phyloP scores from a whole-genome alignment of 2,797 vertebrate species.

The Ispidina lecontei region DNA sequence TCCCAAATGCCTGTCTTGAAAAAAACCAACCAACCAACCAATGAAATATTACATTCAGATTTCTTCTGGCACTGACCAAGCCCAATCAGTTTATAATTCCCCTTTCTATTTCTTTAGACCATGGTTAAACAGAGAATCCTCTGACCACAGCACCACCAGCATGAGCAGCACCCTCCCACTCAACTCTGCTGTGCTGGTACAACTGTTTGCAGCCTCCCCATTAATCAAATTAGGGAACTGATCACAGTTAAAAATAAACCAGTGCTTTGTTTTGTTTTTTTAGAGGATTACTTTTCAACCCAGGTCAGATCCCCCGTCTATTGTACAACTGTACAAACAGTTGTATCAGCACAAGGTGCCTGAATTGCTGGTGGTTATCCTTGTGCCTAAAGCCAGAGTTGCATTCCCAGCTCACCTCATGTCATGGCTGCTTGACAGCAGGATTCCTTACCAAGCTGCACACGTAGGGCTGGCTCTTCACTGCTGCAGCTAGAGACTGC shows the following conservation, averaged over 20 bases:
- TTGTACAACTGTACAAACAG: slow-evolving; percentile 67
- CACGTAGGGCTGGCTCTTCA: not conserved
- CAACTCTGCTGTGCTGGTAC: not conserved
- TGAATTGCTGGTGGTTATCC: slow-evolving; percentile 53
- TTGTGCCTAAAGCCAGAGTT: not conserved
- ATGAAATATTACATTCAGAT: not conserved
- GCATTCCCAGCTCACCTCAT: not conserved
- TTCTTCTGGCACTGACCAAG: not conserved
- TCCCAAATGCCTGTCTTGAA: not conserved
- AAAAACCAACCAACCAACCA: not conserved
- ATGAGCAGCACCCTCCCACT: not conserved
- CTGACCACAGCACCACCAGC: not conserved
- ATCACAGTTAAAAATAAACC: slow-evolving; percentile 49
- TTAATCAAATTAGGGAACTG: slow-evolving; percentile 1
- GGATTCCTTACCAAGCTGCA: not conserved
- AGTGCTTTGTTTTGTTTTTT: slow-evolving; percentile 24
- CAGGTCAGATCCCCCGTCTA: slow-evolving; percentile 31
- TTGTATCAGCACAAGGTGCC: slow-evolving; percentile 49
- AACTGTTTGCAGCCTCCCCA: not conserved
- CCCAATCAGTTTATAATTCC: not conserved
- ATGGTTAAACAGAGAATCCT: not conserved
- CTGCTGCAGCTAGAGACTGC: not conserved
- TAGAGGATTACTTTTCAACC: slow-evolving; percentile 45
- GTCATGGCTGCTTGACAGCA: not conserved
- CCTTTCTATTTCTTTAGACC: slow-evolving; percentile 15